phyloP scores from a whole-genome alignment of 2,888 invertebrate genomes.

The Phaonia tiefii region DNA sequence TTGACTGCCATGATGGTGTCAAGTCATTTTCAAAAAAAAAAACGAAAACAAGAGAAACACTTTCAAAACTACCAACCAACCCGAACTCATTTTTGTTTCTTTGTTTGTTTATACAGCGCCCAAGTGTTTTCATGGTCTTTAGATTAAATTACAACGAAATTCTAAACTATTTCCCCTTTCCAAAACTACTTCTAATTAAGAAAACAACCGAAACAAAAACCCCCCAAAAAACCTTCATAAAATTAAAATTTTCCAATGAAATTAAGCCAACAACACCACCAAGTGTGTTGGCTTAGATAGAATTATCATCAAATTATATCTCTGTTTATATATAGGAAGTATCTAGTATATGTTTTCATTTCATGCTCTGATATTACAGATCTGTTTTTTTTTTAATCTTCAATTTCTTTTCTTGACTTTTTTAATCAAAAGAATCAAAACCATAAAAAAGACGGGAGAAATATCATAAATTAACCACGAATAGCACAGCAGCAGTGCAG shows the following conservation, averaged over 20 bases:
- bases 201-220: neutral
- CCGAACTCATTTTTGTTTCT: too few relatives aligned
- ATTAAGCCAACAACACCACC: neutral
- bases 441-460: conserved; percentile 18
- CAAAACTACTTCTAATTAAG: conserved; percentile 14
- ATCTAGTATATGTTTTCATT: conserved; percentile 22
- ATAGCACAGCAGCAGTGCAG: conserved; percentile 29
- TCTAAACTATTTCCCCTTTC: neutral
- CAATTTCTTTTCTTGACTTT: too few relatives aligned
- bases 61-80: too few relatives aligned
- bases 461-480: conserved; percentile 60
- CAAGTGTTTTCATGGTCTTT: conserved; percentile 9
- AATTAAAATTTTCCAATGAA: neutral
- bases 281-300: neutral
- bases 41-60: neutral
- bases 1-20: conserved; percentile 1
- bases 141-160: conserved; percentile 6
- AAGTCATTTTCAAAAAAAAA: conserved; percentile 16
- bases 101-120: neutral
- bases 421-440: neutral
- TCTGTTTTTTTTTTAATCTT: conserved; percentile 6
- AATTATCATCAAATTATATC: conserved; percentile 37
- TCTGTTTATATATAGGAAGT: conserved; percentile 27
- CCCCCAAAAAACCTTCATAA: neutral
- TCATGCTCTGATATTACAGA: conserved; percentile 15